Percentiles rank a stretch among this genome's conserved stretches.
Evolutionary conservation across 2,888 invertebrate genomes (phyloP).

Genomic region (Hydriomena furcata): DNA sequence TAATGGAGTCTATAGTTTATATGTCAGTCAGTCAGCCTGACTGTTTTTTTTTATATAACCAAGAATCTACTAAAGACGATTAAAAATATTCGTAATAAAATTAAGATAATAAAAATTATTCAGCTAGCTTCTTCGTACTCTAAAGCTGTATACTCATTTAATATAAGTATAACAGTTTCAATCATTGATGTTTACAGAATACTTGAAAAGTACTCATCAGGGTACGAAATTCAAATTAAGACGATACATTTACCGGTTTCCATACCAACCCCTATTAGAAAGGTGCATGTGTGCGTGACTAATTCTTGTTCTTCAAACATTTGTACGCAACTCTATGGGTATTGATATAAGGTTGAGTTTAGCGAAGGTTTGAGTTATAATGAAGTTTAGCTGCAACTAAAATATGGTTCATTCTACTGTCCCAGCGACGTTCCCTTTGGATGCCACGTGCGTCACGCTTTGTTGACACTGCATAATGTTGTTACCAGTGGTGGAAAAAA

Average conservation of each 20-base stretch:
- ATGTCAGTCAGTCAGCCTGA: too few species aligned
- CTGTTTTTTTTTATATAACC: too few species aligned
- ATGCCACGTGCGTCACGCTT: slow-evolving; percentile 59
- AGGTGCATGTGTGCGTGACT: slow-evolving; percentile 68
- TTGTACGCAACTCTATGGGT: not conserved
- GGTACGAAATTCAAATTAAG: slow-evolving; percentile 57
- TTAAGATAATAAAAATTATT: too few species aligned
- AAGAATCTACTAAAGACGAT: too few species aligned
- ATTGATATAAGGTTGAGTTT: slow-evolving; percentile 20
- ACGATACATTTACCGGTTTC: slow-evolving; percentile 49
- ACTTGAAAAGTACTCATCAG: slow-evolving; percentile 44
- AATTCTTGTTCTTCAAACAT: slow-evolving; percentile 44
- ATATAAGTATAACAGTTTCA: slow-evolving; percentile 12
- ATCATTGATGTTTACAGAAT: slow-evolving; percentile 38
- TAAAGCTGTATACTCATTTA: too few species aligned
- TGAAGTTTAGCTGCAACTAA: slow-evolving; percentile 35
- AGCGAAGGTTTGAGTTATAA: slow-evolving; percentile 8
- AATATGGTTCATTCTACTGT: slow-evolving; percentile 33
- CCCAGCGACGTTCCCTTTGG: slow-evolving; percentile 36
- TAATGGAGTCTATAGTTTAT: too few species aligned
- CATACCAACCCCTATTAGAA: slow-evolving; percentile 56
- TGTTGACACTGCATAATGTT: slow-evolving; percentile 51
- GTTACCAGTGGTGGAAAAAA: slow-evolving; percentile 58
- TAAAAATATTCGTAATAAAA: too few species aligned
- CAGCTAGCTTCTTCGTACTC: too few species aligned